Evolutionary conservation across 2,888 invertebrate species (phyloP).

Genomic region (Petrolisthes manimaculis): DNA sequence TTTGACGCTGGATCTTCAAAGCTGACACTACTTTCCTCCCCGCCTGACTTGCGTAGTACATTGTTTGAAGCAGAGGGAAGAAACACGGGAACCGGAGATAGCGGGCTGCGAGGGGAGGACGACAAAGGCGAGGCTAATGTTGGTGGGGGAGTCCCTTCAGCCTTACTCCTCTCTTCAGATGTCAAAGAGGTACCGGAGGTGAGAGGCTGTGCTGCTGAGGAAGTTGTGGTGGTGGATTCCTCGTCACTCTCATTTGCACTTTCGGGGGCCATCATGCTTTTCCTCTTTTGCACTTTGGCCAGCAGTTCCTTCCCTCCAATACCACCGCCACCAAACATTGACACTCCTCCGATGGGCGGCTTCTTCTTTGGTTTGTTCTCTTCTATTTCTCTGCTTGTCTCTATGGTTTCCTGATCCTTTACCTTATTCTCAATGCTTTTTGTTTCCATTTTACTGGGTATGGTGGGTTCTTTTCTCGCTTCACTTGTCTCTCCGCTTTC

Average conservation of each 20-base stretch:
- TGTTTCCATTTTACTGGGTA: not conserved
- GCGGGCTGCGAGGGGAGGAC: slow-evolving; percentile 9
- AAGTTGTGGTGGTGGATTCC: not conserved
- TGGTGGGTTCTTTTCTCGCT: too few species aligned
- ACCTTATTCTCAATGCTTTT: not conserved
- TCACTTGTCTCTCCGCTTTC: not conserved
- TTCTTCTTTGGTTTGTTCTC: slow-evolving; percentile 43
- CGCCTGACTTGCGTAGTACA: slow-evolving; percentile 15
- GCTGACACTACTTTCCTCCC: slow-evolving; percentile 31
- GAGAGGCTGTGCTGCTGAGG: not conserved
- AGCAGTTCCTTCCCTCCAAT: slow-evolving; percentile 35
- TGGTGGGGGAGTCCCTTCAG: not conserved
- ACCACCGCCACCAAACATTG: slow-evolving; percentile 45
- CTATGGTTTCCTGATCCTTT: not conserved
- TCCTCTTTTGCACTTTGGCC: slow-evolving; percentile 48
- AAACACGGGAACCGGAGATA: slow-evolving; percentile 7
- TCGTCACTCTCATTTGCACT: slow-evolving; percentile 25
- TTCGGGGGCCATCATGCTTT: slow-evolving; percentile 43
- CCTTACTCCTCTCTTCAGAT: not conserved
- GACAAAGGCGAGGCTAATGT: not conserved
- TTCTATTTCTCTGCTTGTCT: not conserved
- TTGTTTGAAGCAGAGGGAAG: not conserved
- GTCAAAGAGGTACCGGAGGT: not conserved
- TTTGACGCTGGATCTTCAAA: slow-evolving; percentile 44
- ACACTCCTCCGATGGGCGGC: slow-evolving; percentile 53